A percentile compares a stretch with the other conserved stretches of the same genome.
Conservation (phyloP, 2,797 vertebrate genomes). For the Gobio occitaniae region DNA sequence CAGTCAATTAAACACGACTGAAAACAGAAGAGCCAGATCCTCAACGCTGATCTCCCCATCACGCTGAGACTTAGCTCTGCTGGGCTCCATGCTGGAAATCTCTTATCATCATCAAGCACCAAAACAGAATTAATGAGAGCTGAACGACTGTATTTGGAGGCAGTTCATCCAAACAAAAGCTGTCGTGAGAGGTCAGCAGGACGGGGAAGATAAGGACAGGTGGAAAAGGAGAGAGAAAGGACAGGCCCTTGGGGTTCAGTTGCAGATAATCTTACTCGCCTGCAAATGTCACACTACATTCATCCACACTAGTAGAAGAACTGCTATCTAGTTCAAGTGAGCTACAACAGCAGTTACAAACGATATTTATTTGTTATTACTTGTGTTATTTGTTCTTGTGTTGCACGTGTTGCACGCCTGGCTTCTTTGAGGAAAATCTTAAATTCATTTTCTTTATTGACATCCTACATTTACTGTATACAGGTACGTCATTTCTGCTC, state of each 20-base stretch:
- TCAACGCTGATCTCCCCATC: background rate
- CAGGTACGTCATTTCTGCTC: background rate
- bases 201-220: background rate
- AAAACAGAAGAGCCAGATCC: background rate
- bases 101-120: background rate
- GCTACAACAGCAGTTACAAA: background rate
- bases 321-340: background rate
- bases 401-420: background rate
- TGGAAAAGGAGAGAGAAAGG: background rate
- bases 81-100: background rate
- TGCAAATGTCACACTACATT: background rate
- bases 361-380: background rate
- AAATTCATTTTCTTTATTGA: too few relatives aligned
- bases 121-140: background rate
- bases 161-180: background rate
- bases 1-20: slow-evolving; percentile 1
- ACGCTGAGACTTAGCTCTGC: background rate
- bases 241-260: background rate
- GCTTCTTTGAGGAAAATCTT: background rate
- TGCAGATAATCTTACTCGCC: background rate
- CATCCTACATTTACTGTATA: background rate
- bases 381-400: background rate
- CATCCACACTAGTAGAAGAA: background rate
- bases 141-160: background rate
- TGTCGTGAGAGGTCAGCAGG: background rate